These are phyloP conservation scores for Euleptes europaea DNA, from an alignment of 2,113 vertebrate species.

Conservation along the genomic window DNA sequence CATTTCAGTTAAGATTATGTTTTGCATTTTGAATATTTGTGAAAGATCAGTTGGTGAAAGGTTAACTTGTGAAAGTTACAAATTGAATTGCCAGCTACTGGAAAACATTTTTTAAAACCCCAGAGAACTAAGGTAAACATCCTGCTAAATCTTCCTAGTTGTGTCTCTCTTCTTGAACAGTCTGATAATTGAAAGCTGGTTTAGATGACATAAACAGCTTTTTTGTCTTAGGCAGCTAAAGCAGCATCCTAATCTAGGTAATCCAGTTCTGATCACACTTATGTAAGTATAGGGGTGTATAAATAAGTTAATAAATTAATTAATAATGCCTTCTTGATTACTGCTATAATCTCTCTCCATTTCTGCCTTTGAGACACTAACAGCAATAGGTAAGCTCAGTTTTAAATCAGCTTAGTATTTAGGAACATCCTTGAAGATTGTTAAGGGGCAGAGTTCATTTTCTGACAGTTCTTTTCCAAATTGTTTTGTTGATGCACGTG, in stretches of 20 bases:
- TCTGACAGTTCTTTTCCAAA: too few relatives aligned
- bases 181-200: neutral
- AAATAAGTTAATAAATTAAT: too few relatives aligned
- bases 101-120: neutral
- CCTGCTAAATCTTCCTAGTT: too few relatives aligned
- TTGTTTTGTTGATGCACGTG: too few relatives aligned
- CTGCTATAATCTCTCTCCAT: too few relatives aligned
- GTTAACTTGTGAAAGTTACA: slow-evolving; percentile 17
- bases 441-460: too few relatives aligned
- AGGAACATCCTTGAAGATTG: too few relatives aligned
- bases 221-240: neutral
- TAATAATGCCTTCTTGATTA: too few relatives aligned
- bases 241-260: neutral
- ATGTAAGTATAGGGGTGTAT: neutral
- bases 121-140: too few relatives aligned
- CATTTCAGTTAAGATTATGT: slow-evolving; percentile 47
- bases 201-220: neutral
- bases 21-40: slow-evolving; percentile 60
- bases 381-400: too few relatives aligned
- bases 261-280: neutral
- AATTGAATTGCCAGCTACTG: slow-evolving; percentile 36
- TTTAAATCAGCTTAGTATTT: too few relatives aligned
- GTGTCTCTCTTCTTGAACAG: neutral
- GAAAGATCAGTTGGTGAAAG: slow-evolving; percentile 41
- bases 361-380: too few relatives aligned